Percentiles rank a stretch among this genome's conserved stretches.
Conservation (phyloP, 2,797 vertebrate genomes). For the Sebastes steindachneri region DNA sequence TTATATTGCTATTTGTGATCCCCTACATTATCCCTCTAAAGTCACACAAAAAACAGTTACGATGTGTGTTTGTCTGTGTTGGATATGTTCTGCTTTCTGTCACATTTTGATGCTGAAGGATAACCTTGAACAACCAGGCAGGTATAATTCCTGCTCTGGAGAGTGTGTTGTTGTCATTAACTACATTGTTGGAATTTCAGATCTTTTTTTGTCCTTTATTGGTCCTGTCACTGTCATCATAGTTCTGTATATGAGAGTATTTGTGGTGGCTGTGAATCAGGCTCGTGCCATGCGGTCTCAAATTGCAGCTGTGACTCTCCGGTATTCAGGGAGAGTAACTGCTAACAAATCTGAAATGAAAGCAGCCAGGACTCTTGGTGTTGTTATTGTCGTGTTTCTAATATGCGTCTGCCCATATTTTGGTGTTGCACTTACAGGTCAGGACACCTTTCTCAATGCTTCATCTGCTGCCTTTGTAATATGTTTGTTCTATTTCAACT, state of each 20-base stretch:
- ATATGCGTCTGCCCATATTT: too few relatives aligned
- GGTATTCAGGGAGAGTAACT: too few relatives aligned
- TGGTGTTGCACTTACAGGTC: too few relatives aligned
- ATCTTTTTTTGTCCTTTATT: not conserved
- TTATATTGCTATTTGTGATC: not conserved
- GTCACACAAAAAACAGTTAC: not conserved
- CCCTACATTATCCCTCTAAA: not conserved
- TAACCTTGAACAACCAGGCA: not conserved
- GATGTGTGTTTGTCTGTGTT: not conserved
- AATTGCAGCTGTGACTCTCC: too few relatives aligned
- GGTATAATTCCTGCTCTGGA: not conserved
- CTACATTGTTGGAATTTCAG: not conserved
- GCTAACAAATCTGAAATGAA: too few relatives aligned
- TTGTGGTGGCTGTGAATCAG: too few relatives aligned
- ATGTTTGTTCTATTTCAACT: too few relatives aligned
- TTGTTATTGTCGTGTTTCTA: too few relatives aligned
- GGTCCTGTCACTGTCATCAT: not conserved
- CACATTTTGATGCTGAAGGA: not conserved
- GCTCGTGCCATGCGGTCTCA: too few relatives aligned
- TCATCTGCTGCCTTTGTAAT: too few relatives aligned
- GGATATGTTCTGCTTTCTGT: not conserved
- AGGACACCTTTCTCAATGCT: too few relatives aligned
- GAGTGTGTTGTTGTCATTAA: not conserved
- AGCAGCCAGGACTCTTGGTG: too few relatives aligned
- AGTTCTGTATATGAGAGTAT: not conserved